Evolutionary conservation across 2,888 invertebrate genomes (phyloP), one percentile per base, ranked within the genome.

Genomic region (Tinea trinotella): DNA sequence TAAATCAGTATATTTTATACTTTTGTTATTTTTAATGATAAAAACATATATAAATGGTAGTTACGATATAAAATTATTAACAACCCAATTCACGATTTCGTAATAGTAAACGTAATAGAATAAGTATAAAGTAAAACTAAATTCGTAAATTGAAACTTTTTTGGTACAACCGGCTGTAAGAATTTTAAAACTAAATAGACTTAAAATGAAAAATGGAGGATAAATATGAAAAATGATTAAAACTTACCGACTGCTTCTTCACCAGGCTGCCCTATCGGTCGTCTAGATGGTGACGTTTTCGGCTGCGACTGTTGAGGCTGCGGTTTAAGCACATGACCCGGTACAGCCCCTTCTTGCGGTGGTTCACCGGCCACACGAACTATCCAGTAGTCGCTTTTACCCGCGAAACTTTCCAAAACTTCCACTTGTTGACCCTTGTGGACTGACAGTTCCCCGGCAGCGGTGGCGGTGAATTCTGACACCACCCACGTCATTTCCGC

Each of bases 341-440:
- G 95, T 58, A 95, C 95, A 54, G 94, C 88, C 54, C 95, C 95
- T 73, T 95, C 95, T 40, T 90, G 90, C 48, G 91, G 87, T 55
- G 88, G 90, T 74, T 89, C 74, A 62, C 81, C 82, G 2, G 83
- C 78, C 48, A 91, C 87, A 55, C 92, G 88, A 59, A 93, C 92
- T 67, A 92, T 74, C 88, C 92, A 92, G 83, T 89, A 92, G 65
- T 92, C 91, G 56, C 90, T 83, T 65, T 92, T 82, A 62, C 89
- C 83, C 57, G 89, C 82, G 67, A 91, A 91, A 59, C 90, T 88
- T 73, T 97, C 97, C 60, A 97, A 86, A 59, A 97, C 92, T 74
- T 97, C 97, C 59, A 97, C 97, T 80, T 97, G 97, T 81, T 97
- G 97, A 18, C 97, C 97, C 74, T 96, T 95, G 59, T 88, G 88